Base-by-base conservation (phyloP, 92 coral and sea anemone genomes). In the Actinernus sp. region DNA sequence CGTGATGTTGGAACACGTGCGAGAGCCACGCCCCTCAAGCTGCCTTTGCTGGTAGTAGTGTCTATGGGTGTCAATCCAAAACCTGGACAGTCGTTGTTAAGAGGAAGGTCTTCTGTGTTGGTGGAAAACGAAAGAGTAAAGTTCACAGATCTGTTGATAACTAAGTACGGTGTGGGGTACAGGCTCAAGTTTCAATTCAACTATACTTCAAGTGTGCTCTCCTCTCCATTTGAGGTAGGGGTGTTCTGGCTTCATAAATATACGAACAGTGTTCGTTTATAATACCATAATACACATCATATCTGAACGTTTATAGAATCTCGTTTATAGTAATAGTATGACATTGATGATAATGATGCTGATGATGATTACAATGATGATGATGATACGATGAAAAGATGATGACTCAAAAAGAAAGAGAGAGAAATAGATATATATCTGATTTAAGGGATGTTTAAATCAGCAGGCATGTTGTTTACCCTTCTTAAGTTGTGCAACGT, bases 1-100 rank as follows among this genome's bases (percentile, higher is more conserved):
- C 68, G 97, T 8, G 95, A 92, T 55, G 26, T 71, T 3, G 97
- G 92, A 19, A 88, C 97, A 49, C 66, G 89, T 38, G 49, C 24
- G 10, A 49, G 58, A 12, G 97, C 97, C 66, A 61, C 88, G 52
- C 94, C 97, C 60, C 55, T 84, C 47, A 88, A 77, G 67, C 49
- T 30, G 16, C 48, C 86, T 7, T 75, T 86, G 91, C 51, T 65
- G 46, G 60, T 92, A 39, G 36, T 74, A 19, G 88, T 64, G 13
- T 54, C 87, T 13, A 49, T 92, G 28, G 19, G 18, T 49, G 37
- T 36, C 9, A 92, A 88, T 67, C 94, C 95, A 13, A 81, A 82
- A 61, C 23, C 73, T 1, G 89, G 92, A 12, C 49, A 56, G 47
- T 54, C 80, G 10, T 71, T 72, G 25, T 49, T 87, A 19, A 88